phyloP scores from a whole-genome alignment of 2,113 vertebrate species.

The Pseudorhombus dupliciocellatus region DNA sequence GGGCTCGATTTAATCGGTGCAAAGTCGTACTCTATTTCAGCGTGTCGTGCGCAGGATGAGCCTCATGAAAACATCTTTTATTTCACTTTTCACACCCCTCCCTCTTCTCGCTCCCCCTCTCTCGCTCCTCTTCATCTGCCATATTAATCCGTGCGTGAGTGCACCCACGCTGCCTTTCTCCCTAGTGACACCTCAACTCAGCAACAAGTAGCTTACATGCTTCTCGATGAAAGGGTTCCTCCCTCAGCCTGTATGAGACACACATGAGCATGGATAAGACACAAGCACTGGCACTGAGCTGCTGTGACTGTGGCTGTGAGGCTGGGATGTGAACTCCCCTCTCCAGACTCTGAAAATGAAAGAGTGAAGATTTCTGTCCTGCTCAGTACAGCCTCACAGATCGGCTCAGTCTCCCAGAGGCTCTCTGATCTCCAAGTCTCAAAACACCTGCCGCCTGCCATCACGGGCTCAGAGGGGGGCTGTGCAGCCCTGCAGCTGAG shows the following conservation, averaged over 20 bases:
- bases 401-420: slow-evolving; percentile 54
- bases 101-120: neutral
- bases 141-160: slow-evolving; percentile 34
- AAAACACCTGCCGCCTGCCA: slow-evolving; percentile 71
- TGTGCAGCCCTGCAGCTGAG: slow-evolving; percentile 45
- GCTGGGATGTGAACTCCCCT: too few species aligned
- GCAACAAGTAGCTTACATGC: slow-evolving; percentile 17
- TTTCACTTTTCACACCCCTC: neutral
- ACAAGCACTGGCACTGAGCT: slow-evolving; percentile 26
- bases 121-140: slow-evolving; percentile 24
- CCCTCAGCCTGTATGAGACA: slow-evolving; percentile 13
- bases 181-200: slow-evolving; percentile 31
- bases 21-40: slow-evolving; percentile 24
- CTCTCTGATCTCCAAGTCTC: slow-evolving; percentile 70
- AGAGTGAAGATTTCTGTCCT: slow-evolving; percentile 56
- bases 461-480: slow-evolving; percentile 29
- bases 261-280: slow-evolving; percentile 23
- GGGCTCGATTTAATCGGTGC: slow-evolving; percentile 36
- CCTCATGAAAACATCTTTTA: neutral
- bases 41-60: slow-evolving; percentile 8
- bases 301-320: slow-evolving; percentile 14
- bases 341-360: slow-evolving; percentile 60
- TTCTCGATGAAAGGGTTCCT: slow-evolving; percentile 15
- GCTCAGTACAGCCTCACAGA: slow-evolving; percentile 65
- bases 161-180: slow-evolving; percentile 32